Evolutionary conservation across 2,797 vertebrate genomes (phyloP), one percentile per base, ranked within the genome.

Genomic region (Gymnothorax reevesii): DNA sequence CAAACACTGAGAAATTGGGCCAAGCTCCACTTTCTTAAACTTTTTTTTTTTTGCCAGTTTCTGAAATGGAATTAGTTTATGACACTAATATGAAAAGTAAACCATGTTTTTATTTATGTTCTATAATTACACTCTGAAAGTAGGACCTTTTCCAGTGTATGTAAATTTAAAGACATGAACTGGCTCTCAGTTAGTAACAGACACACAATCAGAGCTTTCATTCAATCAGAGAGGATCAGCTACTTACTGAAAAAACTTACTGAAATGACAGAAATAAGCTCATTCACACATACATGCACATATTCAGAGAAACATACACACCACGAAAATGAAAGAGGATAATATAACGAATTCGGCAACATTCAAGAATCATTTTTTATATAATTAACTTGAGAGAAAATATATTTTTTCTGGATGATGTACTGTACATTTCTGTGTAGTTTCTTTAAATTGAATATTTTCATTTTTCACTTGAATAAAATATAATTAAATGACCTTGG

Each of bases 401-500:
- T 84, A 79, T 62, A 55, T 79, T 60, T 52, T 66, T 1, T 79
- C 82, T 84, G 57, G 27, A 80, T 82, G 80, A 69, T 69, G 71
- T 77, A 27, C 17, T 69, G 82, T 83, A 27, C 10, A 52, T 64
- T 86, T 85, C 15, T 62, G 73, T 52, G 62, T 64, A 15, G 85
- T 88, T 82, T 86, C 15, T 87, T 86, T 83, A 83, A 88, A 87
- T 64, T 54, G 75, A 79, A 52, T 55, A 54, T 79, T 79, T 90
- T 88, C 89, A 89, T 88, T 55, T 13, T 77, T 0, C 57, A 83
- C 88, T 89, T 85, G 8, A 92, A 89, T 90, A 83, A 90, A 91
- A 83, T 59, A 3, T 22, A 83, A 57, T 57, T 4, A 83, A 57
- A 59, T 27, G 25, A 9, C 55, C 20, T 79, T 79, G 15, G 8